Percentiles rank a stretch among this genome's conserved stretches.
Evolutionary conservation across 2,888 invertebrate species (phyloP).

Genomic region (Drosophila sordidula): DNA sequence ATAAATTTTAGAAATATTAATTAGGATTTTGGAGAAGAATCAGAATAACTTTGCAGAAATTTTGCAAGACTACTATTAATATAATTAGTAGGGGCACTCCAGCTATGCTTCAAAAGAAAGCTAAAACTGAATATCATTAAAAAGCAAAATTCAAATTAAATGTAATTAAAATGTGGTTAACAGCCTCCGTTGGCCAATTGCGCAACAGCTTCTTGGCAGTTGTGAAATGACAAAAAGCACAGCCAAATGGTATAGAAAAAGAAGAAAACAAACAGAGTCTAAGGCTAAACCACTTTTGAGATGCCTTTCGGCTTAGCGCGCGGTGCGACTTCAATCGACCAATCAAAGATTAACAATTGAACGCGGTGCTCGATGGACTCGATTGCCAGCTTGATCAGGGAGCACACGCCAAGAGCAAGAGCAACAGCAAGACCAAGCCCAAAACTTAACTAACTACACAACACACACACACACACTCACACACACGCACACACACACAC

Average conservation of each 20-base stretch:
- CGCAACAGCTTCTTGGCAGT: not conserved
- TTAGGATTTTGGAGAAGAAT: too few species aligned
- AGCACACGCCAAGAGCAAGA: conserved; percentile 64
- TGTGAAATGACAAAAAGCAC: conserved; percentile 17
- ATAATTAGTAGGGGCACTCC: too few species aligned
- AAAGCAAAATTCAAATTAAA: too few species aligned
- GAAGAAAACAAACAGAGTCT: conserved; percentile 11
- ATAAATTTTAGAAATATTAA: too few species aligned
- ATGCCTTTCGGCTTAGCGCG: conserved; percentile 72
- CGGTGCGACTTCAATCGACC: conserved; percentile 72
- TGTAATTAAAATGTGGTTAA: too few species aligned
- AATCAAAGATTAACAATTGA: conserved; percentile 67
- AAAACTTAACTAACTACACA: conserved; percentile 52
- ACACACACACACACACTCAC: conserved; percentile 36
- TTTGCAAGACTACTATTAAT: too few species aligned
- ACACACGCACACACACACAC: conserved; percentile 18
- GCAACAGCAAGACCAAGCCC: conserved; percentile 51
- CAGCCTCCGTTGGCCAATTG: not conserved
- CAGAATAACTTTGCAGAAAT: too few species aligned
- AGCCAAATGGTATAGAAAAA: conserved; percentile 10
- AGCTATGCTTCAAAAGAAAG: too few species aligned
- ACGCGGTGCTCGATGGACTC: conserved; percentile 23
- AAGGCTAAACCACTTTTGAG: conserved; percentile 62
- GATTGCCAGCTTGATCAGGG: conserved; percentile 29
- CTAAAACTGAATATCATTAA: too few species aligned